Percentiles rank a stretch among this genome's conserved stretches.
These are phyloP conservation scores for Brachionus asplanchnoidis DNA, from an alignment of 1,140 invertebrate species.

Conservation along the genomic window DNA sequence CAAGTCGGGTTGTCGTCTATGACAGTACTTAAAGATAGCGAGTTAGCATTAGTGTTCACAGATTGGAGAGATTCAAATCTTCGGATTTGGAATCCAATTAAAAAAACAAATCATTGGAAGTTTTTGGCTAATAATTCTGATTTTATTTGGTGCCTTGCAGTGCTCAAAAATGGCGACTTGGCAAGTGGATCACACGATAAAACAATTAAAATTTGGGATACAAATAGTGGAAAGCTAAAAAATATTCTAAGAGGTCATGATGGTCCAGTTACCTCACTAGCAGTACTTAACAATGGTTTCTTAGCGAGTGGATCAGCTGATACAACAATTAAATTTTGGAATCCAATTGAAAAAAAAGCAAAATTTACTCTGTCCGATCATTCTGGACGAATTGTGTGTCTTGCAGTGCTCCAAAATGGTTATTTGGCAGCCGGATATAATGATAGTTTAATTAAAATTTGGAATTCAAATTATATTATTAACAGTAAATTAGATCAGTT, in stretches of 20 bases:
- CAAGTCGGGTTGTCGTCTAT: no score
- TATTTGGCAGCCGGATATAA: neutral
- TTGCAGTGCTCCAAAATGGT: neutral
- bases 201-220: neutral
- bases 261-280: neutral
- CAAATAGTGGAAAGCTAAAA: neutral
- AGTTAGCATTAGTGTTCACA: no score
- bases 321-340: neutral
- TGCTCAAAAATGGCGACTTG: neutral
- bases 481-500: no score
- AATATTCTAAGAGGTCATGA: neutral
- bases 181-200: neutral
- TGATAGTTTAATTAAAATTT: neutral
- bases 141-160: neutral
- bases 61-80: no score
- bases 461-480: neutral
- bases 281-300: neutral
- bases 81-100: no score
- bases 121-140: no score
- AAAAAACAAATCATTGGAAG: no score
- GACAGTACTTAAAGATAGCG: no score
- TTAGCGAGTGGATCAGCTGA: neutral
- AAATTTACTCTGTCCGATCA: neutral
- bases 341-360: no score
- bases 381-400: neutral